Conservation (phyloP, 92 coral and sea anemone species). For the Parazoanthus atlanticus region DNA sequence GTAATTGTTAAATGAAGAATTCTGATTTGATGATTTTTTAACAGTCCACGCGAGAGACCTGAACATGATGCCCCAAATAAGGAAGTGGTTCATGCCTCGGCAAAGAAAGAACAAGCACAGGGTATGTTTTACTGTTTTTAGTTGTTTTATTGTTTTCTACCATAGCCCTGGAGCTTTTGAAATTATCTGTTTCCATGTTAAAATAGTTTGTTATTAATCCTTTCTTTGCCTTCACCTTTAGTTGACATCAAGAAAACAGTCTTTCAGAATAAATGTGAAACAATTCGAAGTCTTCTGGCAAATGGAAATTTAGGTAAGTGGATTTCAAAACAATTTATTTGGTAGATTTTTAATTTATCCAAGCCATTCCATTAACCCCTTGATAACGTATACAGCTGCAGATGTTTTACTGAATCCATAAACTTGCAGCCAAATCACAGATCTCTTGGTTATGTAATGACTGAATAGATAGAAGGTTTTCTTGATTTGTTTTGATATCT, state of each 20-base stretch:
- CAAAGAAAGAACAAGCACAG: background rate
- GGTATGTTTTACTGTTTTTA: too few species aligned
- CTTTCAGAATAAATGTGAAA: conserved; percentile 30
- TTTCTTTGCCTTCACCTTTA: background rate
- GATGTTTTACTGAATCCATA: too few species aligned
- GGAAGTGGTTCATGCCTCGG: background rate
- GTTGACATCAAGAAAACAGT: conserved; percentile 5
- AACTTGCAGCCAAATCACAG: too few species aligned
- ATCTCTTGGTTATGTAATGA: too few species aligned
- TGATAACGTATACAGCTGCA: too few species aligned
- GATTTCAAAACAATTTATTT: background rate
- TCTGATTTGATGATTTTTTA: too few species aligned
- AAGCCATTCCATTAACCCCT: too few species aligned
- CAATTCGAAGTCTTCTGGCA: conserved; percentile 1
- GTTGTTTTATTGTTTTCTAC: background rate
- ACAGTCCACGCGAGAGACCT: background rate
- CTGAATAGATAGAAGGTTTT: too few species aligned
- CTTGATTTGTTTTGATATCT: too few species aligned
- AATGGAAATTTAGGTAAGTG: conserved; percentile 37
- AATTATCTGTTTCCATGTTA: background rate
- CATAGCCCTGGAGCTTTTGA: background rate
- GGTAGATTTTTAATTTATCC: too few species aligned
- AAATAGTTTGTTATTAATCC: background rate
- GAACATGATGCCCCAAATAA: background rate
- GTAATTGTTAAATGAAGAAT: too few species aligned